Conservation (phyloP, 2,888 invertebrate species). For the Mermis nigrescens region DNA sequence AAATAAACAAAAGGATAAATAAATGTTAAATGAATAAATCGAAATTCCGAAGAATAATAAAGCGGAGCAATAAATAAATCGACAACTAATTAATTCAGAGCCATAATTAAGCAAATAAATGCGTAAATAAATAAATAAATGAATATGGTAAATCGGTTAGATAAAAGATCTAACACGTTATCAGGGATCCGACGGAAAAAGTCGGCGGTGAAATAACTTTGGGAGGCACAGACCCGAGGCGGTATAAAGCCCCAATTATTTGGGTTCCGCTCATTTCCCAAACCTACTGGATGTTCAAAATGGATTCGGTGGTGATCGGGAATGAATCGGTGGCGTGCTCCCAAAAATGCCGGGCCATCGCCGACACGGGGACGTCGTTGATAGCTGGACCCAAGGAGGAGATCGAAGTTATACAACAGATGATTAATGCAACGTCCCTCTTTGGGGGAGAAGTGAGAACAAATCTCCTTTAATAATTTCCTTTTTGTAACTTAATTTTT, state of each 20-base stretch:
- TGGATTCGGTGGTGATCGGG: conserved; percentile 45
- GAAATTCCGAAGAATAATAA: too few relatives aligned
- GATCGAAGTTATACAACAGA: conserved; percentile 58
- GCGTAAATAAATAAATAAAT: too few relatives aligned
- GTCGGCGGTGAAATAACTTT: conserved; percentile 32
- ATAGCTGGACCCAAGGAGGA: conserved; percentile 59
- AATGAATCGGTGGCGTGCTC: conserved; percentile 22
- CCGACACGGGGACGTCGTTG: conserved; percentile 85
- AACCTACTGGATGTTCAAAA: conserved; percentile 90
- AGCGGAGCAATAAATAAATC: too few relatives aligned
- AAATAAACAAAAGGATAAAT: too few relatives aligned
- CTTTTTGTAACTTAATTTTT: too few relatives aligned
- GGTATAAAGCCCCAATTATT: conserved; percentile 70
- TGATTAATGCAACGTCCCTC: conserved; percentile 42
- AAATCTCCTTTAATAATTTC: too few relatives aligned
- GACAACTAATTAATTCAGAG: too few relatives aligned
- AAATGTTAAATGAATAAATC: too few relatives aligned
- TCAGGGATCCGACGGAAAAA: conserved; percentile 25
- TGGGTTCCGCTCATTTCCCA: conserved; percentile 63
- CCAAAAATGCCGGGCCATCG: conserved; percentile 74
- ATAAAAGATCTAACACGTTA: too few relatives aligned
- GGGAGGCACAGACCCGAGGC: conserved; percentile 78
- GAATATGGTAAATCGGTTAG: too few relatives aligned
- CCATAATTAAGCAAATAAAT: too few relatives aligned
- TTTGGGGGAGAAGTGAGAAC: conserved; percentile 28